Conservation (phyloP, 2,888 invertebrate species). For the Nowickia ferox region DNA sequence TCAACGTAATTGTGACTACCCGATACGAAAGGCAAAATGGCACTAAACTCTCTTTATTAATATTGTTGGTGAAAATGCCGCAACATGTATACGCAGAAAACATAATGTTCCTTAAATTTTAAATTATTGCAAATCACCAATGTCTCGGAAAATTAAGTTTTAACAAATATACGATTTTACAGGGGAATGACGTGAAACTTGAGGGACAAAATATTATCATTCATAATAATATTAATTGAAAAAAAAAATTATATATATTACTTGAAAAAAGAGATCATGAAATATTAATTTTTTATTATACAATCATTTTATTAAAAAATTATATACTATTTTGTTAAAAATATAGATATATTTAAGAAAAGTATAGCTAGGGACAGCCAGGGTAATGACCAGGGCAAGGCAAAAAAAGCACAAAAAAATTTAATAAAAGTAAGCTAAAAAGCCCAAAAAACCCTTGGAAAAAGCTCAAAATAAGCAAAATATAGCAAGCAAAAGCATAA, state of each 20-base stretch:
- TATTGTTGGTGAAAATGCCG: slow-evolving; percentile 14
- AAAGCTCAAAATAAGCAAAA: too few species aligned
- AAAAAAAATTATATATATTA: neutral
- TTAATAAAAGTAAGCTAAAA: too few species aligned
- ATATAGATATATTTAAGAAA: neutral
- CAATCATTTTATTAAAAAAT: neutral
- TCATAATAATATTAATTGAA: slow-evolving; percentile 6
- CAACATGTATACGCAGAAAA: slow-evolving; percentile 7
- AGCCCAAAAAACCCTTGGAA: too few species aligned
- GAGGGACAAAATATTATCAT: neutral
- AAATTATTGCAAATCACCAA: too few species aligned
- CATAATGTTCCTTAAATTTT: too few species aligned
- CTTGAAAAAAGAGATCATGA: neutral
- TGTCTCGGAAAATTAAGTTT: too few species aligned
- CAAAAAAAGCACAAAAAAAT: too few species aligned
- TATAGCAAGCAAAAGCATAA: too few species aligned
- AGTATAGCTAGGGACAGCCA: neutral
- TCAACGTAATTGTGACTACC: neutral
- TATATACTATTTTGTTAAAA: slow-evolving; percentile 6
- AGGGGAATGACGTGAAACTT: neutral
- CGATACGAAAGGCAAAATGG: slow-evolving; percentile 17
- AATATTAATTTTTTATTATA: neutral
- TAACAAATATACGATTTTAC: too few species aligned
- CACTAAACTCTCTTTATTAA: slow-evolving; percentile 14
- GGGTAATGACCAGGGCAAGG: too few species aligned